Evolutionary conservation across 2,888 invertebrate species (phyloP).

Genomic region (Helobdella robusta): DNA sequence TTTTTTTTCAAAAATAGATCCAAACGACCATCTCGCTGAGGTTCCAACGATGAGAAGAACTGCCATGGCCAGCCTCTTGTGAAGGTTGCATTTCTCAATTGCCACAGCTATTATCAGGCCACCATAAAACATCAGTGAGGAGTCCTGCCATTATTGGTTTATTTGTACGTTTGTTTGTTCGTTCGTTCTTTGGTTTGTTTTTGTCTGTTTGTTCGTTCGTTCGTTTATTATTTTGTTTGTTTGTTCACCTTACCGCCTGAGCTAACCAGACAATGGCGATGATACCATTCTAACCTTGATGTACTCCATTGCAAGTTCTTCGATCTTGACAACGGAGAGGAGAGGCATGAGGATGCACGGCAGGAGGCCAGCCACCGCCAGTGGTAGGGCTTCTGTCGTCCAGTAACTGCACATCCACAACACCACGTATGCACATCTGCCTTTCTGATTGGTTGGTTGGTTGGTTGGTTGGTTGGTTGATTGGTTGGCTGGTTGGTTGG

Average conservation of each 20-base stretch:
- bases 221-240: no score
- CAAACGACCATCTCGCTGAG: constrained; percentile 17
- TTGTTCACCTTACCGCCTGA: no score
- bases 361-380: constrained; percentile 17
- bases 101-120: constrained; percentile 18
- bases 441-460: no score
- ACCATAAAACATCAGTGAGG: constrained; percentile 18
- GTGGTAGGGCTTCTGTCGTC: constrained; percentile 23
- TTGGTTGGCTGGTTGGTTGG: no score
- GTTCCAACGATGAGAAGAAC: constrained; percentile 15
- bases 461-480: no score
- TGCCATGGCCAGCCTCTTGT: constrained; percentile 13
- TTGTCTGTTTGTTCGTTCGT: no score
- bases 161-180: background rate
- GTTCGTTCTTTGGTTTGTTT: no score
- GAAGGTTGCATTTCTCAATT: constrained; percentile 16
- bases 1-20: no score
- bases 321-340: constrained; percentile 7
- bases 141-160: background rate
- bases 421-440: constrained; percentile 16
- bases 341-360: constrained; percentile 20
- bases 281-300: constrained; percentile 18
- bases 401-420: constrained; percentile 25
- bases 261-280: no score
- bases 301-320: constrained; percentile 20